Percentiles rank a stretch among this genome's conserved stretches.
Evolutionary conservation across 2,113 vertebrate genomes (phyloP).

Genomic region (Hydrochoerus hydrochaeris): DNA sequence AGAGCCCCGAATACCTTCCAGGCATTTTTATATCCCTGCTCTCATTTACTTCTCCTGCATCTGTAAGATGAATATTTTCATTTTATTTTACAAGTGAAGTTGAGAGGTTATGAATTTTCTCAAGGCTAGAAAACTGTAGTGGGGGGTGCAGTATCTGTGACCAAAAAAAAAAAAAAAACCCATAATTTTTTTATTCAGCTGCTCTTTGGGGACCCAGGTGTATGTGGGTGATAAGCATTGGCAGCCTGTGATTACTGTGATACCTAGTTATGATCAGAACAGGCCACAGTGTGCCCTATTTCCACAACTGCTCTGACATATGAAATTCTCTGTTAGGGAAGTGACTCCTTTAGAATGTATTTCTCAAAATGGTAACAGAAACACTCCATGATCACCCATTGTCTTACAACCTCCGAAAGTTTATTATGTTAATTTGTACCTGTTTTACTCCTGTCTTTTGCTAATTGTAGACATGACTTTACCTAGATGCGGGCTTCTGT

Average conservation of each 20-base stretch:
- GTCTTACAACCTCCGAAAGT: not conserved
- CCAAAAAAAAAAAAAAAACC: conserved; percentile 43
- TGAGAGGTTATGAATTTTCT: not conserved
- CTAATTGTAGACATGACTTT: not conserved
- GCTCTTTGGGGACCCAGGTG: not conserved
- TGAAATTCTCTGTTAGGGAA: not conserved
- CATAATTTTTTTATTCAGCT: not conserved
- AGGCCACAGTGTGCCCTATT: not conserved
- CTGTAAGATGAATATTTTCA: not conserved
- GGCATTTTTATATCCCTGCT: not conserved
- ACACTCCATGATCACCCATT: not conserved
- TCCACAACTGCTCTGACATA: not conserved
- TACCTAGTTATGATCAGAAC: not conserved
- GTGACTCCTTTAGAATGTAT: not conserved
- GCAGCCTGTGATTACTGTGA: not conserved
- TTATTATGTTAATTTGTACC: conserved; percentile 12
- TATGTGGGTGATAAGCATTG: no score
- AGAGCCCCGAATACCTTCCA: not conserved
- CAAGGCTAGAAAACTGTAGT: not conserved
- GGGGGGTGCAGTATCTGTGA: not conserved
- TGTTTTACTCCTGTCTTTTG: not conserved
- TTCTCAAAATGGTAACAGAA: not conserved
- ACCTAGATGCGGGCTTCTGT: not conserved
- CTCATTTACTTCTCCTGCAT: not conserved
- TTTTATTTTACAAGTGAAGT: not conserved